Base-by-base conservation (phyloP, 2,888 invertebrate species). In the Sinotaia quadrata region DNA sequence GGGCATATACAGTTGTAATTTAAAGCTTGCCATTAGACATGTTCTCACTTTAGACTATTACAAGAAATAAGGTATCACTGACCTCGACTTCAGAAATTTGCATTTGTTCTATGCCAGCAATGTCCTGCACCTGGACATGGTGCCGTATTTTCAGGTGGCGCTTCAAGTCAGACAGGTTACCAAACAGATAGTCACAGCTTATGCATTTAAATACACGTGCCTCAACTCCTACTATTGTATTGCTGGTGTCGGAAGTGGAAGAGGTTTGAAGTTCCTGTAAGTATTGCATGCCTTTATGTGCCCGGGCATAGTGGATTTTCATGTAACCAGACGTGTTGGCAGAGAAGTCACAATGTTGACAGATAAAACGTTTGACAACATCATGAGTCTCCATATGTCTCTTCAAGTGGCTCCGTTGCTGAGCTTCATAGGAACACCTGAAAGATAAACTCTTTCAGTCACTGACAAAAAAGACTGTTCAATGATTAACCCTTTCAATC, bases 151-250 rank as follows among this genome's bases (percentile, higher is more conserved):
- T 81, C 54, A 88, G 79, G 73, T 88, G 88, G 8, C 86, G 78
- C 75, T 87, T 87, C 66, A 87, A 77, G 69, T 87, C 87, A 4
- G 85, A 81, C 70, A 87, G 75, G 70, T 87, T 88, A 7, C 86
- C 87, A 75, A 88, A 88, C 63, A 87, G 72, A 68, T 84, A 87
- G 68, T 87, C 86, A 75, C 88, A 88, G 70, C 84, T 85, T 34
- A 87, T 76, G 67, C 88, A 87, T 63, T 83, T 82, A 75, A 78
- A 86, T 33, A 84, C 82, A 68, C 68, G 60, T 27, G 68, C 51
- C 18, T 68, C 72, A 18, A 65, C 51, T 12, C 33, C 18, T 24
- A 41, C n/a, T 33, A 24, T 21, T 47, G 47, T 47, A 24, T 8
- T 47, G 37, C 36, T 27, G 36, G 10, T 18, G 8, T 54, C 54